Evolutionary conservation across 37 sponge, comb jelly and placozoan species (phyloP), one percentile per base, ranked within the genome.

Genomic region (Halisarca cf. caerulea): DNA sequence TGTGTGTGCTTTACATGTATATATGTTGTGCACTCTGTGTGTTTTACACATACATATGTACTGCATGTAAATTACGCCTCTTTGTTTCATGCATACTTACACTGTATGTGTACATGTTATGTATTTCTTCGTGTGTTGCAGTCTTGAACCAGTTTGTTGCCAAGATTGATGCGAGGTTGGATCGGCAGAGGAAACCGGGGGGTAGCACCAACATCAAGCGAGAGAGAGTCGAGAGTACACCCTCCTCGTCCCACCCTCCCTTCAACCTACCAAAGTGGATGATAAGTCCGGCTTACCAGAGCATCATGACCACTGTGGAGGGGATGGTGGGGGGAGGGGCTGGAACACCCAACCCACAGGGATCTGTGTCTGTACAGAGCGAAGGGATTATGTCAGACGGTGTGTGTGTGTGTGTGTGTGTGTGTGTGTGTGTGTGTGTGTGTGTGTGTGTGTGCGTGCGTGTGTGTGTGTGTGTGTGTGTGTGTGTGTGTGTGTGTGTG

Each of bases 121-220:
- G 57, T 17, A 11, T 54, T 54, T 54, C 17, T 20, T 54, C 17
- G 57, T 54, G 57, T 0, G 38, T 27, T 70, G 17, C 61, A 93
- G 94, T 90, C 62, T 42, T 93, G 59, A 90, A 93, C 87, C 85
- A 89, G 85, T 93, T 90, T 69, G 24, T 93, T 17, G 25, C 54
- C 24, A 93, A 89, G 83, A 61, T 93, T 55, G 94, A 93, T 59
- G 84, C 54, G 43, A 90, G 94, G 72, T 84, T 88, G 28, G 90
- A 93, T 28, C 70, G 81, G 36, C 77, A 57, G 45, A 70, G 84
- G 64, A 93, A 93, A 78, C 85, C 90, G 4, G 85, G 88, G 3
- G 64, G 82, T 27, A 89, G 87, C 4, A 85, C 84, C 41, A 90
- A 87, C 55, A 74, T 79, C n/a, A 74, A 74, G 82, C 54, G 94